Conservation (phyloP, 2,113 vertebrate genomes). For the Xenus cinereus region DNA sequence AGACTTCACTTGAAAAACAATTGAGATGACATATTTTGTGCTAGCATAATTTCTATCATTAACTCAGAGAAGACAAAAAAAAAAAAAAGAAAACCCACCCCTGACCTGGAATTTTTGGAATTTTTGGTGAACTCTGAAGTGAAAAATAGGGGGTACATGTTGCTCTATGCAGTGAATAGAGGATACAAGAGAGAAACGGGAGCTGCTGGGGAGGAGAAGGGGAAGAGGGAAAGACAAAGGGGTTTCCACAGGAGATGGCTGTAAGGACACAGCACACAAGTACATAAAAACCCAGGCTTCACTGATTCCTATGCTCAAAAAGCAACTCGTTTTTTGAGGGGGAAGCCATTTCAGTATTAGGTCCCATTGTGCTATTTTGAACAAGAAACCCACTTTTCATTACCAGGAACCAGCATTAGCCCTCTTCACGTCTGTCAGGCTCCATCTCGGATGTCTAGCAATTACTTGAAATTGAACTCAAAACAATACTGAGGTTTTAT, state of each 20-base stretch:
- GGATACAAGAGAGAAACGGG: background rate
- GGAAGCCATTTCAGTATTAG: constrained; percentile 11
- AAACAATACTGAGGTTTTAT: constrained; percentile 44
- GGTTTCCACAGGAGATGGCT: background rate
- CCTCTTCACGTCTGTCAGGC: constrained; percentile 30
- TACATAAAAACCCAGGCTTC: background rate
- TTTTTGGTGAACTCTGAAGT: background rate
- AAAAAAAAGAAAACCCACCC: background rate
- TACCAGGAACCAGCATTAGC: background rate
- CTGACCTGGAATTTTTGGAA: background rate
- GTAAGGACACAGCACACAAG: background rate
- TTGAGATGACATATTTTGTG: background rate
- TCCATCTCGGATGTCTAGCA: constrained; percentile 24
- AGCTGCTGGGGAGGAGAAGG: background rate
- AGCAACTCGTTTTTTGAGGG: background rate
- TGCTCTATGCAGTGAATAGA: background rate
- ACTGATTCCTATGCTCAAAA: background rate
- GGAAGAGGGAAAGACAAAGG: background rate
- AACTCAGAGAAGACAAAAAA: background rate
- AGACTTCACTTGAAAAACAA: background rate
- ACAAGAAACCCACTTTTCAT: constrained; percentile 30
- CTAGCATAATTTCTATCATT: background rate
- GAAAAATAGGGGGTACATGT: background rate
- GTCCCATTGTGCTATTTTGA: constrained; percentile 17
- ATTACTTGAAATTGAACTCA: constrained; percentile 49